Conservation (phyloP, 35 echinoderm and acorn worm genomes). For the Chiridota heheva region DNA sequence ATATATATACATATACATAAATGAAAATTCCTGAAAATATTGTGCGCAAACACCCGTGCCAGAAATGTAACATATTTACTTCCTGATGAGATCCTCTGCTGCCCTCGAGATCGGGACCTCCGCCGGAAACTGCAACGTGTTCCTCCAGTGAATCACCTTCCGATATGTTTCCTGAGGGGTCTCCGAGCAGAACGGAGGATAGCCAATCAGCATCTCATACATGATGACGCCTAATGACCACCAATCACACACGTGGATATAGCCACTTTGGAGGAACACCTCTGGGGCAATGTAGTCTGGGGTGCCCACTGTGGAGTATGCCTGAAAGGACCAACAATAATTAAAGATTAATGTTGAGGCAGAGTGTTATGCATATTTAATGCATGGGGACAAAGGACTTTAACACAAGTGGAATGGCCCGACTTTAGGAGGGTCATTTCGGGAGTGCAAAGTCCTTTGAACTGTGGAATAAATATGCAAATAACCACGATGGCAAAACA, state of each 20-base stretch:
- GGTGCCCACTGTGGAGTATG: slow-evolving; percentile 97
- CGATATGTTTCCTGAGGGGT: slow-evolving; percentile 96
- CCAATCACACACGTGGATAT: slow-evolving; percentile 94
- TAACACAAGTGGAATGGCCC: no score
- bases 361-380: no score
- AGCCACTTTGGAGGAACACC: slow-evolving; percentile 95
- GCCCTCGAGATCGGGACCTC: slow-evolving; percentile 84
- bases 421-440: no score
- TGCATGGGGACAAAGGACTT: no score
- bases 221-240: slow-evolving; percentile 99
- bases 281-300: slow-evolving; percentile 99
- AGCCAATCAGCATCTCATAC: slow-evolving; percentile 99
- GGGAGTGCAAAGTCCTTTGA: no score
- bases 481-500: neutral
- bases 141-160: slow-evolving; percentile 97
- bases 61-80: slow-evolving; percentile 5
- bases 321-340: slow-evolving; percentile 58
- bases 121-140: slow-evolving; percentile 86
- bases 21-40: no score
- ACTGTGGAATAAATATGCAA: no score
- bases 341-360: no score
- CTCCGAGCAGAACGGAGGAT: slow-evolving; percentile 98
- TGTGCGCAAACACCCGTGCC: no score
- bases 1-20: no score
- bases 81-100: slow-evolving; percentile 74